Percentiles rank a stretch among this genome's conserved stretches.
These are phyloP conservation scores for Thunnus albacares DNA, from an alignment of 2,797 vertebrate genomes.

Conservation along the genomic window DNA sequence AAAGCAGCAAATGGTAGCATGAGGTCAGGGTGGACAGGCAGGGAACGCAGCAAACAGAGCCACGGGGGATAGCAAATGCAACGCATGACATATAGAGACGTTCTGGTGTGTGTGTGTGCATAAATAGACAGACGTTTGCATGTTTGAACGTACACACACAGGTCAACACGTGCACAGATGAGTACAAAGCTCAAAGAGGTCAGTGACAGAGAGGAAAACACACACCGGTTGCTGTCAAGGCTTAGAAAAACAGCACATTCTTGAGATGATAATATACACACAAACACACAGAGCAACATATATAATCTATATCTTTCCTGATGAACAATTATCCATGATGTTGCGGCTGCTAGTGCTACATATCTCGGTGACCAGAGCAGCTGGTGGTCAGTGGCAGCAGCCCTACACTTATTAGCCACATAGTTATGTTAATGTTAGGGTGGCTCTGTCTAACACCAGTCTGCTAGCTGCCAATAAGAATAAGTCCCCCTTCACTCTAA, in stretches of 20 bases:
- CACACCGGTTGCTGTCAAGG: conserved; percentile 10
- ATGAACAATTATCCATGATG: conserved; percentile 43
- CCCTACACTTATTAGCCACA: neutral
- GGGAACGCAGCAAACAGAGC: conserved; percentile 40
- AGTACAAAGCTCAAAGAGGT: conserved; percentile 32
- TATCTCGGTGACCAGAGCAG: conserved; percentile 37
- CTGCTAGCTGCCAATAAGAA: neutral
- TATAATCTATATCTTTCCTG: conserved; percentile 24
- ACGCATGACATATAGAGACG: conserved; percentile 52
- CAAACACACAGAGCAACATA: conserved; percentile 23
- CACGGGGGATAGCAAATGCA: conserved; percentile 45
- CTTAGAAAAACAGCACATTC: neutral
- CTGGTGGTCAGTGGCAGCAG: conserved; percentile 32
- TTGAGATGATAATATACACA: neutral
- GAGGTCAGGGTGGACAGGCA: conserved; percentile 48
- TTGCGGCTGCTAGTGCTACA: conserved; percentile 8
- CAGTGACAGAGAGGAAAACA: conserved; percentile 25
- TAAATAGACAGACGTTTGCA: conserved; percentile 16
- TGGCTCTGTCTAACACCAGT: neutral
- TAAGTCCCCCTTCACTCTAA: no score
- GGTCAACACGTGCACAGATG: neutral
- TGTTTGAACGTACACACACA: neutral
- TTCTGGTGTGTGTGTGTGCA: conserved; percentile 33
- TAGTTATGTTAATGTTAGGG: conserved; percentile 6
- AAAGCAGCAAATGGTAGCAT: conserved; percentile 63